Percentiles rank a stretch among this genome's conserved stretches.
Conservation (phyloP, 2,888 invertebrate species). For the Pachydiplax longipennis region DNA sequence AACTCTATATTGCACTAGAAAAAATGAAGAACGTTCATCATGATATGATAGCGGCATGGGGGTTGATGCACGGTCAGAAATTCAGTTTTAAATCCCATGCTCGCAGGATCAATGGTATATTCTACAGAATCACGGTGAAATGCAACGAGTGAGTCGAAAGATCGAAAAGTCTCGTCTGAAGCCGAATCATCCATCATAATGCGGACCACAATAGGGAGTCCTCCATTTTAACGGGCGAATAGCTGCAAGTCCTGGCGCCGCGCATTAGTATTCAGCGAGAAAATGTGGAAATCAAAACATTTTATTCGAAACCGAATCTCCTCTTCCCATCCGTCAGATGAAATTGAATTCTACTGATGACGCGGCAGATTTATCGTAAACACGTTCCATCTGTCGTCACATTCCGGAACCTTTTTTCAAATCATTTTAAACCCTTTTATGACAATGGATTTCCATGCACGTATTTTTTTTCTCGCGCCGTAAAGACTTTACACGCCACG, state of each 20-base stretch:
- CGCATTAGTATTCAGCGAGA: conserved; percentile 7
- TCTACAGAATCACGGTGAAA: not conserved
- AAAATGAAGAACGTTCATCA: too few relatives aligned
- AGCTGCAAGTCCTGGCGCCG: not conserved
- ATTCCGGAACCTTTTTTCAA: not conserved
- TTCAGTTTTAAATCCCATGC: too few relatives aligned
- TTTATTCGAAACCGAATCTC: conserved; percentile 28
- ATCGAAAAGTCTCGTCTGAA: not conserved
- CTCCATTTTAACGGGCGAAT: not conserved
- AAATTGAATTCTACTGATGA: conserved; percentile 32
- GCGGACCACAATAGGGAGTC: not conserved
- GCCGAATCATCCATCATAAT: not conserved
- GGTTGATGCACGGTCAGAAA: too few relatives aligned
- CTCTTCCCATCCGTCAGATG: not conserved
- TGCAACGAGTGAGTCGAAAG: not conserved
- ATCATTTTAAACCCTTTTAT: not conserved
- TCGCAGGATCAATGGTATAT: not conserved
- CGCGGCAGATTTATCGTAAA: conserved; percentile 35
- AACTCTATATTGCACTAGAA: not conserved
- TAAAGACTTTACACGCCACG: not conserved
- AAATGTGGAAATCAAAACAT: conserved; percentile 20
- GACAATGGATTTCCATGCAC: conserved; percentile 22
- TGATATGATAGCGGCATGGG: too few relatives aligned
- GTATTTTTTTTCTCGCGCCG: not conserved
- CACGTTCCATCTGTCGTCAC: conserved; percentile 31